A percentile compares a stretch with the other conserved stretches of the same genome.
These are phyloP conservation scores for Anoplophora glabripennis DNA, from an alignment of 1,140 invertebrate genomes.

Conservation along the genomic window DNA sequence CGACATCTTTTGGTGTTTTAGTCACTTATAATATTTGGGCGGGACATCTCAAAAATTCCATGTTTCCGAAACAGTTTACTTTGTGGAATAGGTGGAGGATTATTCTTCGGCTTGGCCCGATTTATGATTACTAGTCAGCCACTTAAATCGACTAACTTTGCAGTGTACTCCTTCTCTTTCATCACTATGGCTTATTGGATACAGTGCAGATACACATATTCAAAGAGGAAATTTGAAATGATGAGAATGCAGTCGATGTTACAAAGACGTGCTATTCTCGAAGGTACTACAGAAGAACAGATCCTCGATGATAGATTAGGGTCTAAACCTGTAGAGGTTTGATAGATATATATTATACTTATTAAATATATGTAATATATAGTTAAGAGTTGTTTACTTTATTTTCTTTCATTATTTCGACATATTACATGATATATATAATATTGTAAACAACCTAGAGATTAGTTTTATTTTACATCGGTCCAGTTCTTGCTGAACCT, in stretches of 20 bases:
- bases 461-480: too few species aligned
- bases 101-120: conserved; percentile 53
- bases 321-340: conserved; percentile 5
- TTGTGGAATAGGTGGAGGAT: conserved; percentile 58
- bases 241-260: conserved; percentile 47
- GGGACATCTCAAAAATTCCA: conserved; percentile 60
- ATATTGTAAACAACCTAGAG: too few species aligned
- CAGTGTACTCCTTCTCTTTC: conserved; percentile 53
- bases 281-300: conserved; percentile 42
- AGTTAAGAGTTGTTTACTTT: background rate
- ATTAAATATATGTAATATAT: too few species aligned
- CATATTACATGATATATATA: too few species aligned
- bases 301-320: background rate
- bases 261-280: conserved; percentile 43
- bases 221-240: conserved; percentile 49
- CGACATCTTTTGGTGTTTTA: conserved; percentile 27
- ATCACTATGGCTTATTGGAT: conserved; percentile 57
- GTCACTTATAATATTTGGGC: conserved; percentile 55
- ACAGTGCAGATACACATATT: conserved; percentile 55
- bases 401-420: too few species aligned
- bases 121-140: conserved; percentile 61
- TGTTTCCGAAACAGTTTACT: conserved; percentile 63
- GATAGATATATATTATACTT: background rate
- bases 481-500: too few species aligned
- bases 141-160: conserved; percentile 51